These are phyloP conservation scores for Tetanocera ferruginea DNA, from an alignment of 2,888 invertebrate genomes.

Conservation along the genomic window DNA sequence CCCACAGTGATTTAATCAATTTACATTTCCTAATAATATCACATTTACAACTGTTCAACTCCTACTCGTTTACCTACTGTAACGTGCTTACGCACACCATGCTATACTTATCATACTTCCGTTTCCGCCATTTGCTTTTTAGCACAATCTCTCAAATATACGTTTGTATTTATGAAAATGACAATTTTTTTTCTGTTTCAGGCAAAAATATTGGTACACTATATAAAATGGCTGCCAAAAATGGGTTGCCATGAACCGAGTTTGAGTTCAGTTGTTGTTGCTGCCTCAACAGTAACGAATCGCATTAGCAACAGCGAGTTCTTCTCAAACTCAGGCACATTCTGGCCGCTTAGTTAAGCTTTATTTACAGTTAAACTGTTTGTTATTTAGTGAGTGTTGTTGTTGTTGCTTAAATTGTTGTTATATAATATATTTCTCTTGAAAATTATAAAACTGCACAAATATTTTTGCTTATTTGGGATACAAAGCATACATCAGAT, in stretches of 20 bases:
- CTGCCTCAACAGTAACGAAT: constrained; percentile 20
- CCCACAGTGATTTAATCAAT: too few species aligned
- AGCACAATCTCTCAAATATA: too few species aligned
- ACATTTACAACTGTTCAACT: too few species aligned
- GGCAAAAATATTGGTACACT: background rate
- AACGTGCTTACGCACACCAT: background rate
- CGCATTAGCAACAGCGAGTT: background rate
- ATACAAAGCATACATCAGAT: constrained; percentile 62
- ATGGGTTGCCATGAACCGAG: background rate
- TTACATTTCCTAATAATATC: too few species aligned
- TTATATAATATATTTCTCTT: constrained; percentile 24
- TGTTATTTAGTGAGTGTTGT: background rate
- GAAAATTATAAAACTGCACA: constrained; percentile 37
- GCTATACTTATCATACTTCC: background rate
- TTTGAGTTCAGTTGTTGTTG: constrained; percentile 36
- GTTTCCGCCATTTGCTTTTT: constrained; percentile 1
- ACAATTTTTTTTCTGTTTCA: background rate
- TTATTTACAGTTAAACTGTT: background rate
- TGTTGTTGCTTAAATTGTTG: constrained; percentile 5
- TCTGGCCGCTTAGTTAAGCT: too few species aligned
- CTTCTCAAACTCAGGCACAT: too few species aligned
- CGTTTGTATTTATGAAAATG: too few species aligned
- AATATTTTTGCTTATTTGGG: constrained; percentile 65
- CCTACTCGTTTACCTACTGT: too few species aligned
- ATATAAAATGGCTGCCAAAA: background rate